Base-by-base conservation (phyloP, 1,140 invertebrate species). In the Leguminivora glycinivorella region DNA sequence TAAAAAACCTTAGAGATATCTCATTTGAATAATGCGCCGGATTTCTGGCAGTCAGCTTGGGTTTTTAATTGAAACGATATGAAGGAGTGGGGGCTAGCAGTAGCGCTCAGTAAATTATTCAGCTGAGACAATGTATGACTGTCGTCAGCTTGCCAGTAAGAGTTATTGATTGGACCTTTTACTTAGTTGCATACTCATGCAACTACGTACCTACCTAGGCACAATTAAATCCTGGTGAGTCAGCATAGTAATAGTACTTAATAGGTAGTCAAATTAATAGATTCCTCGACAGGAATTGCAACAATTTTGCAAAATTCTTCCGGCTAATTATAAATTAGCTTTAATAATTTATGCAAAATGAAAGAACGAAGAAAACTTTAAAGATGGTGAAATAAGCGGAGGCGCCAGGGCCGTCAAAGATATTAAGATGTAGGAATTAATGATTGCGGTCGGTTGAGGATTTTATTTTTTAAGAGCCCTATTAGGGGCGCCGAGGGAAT, bases 381-480 rank as follows among this genome's bases (percentile, higher is more conserved):
- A 52, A 63, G 58, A 26, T 63, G 58, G 58, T 63, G 31, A 63
- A 63, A 63, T 63, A 63, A 63, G 26, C 58, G 26, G 19, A 63
- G 26, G 58, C 26, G 58, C 19, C 58, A 63, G 9, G 58, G 58
- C 58, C 58, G 58, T 63, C 58, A 29, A 29, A 63, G 58, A 63
- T 63, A 63, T 63, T 63, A 63, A 63, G 58, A 63, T 63, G 29
- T 19, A 63, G 58, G 58, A 63, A 63, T 63, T 63, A 63, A 63
- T 63, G 58, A 63, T 63, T 63, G 58, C 58, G 58, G 58, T 63
- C 22, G 12, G 58, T 63, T 63, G 58, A 17, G 58, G 26, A 19
- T 63, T 63, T 63, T 63, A 63, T 63, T 63, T 63, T 52, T 63
- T 63, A 63, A 63, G 58, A 63, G 58, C 26, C 58, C 58, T 63